Conservation (phyloP, 2,888 invertebrate species). For the Campaea margaritaria region DNA sequence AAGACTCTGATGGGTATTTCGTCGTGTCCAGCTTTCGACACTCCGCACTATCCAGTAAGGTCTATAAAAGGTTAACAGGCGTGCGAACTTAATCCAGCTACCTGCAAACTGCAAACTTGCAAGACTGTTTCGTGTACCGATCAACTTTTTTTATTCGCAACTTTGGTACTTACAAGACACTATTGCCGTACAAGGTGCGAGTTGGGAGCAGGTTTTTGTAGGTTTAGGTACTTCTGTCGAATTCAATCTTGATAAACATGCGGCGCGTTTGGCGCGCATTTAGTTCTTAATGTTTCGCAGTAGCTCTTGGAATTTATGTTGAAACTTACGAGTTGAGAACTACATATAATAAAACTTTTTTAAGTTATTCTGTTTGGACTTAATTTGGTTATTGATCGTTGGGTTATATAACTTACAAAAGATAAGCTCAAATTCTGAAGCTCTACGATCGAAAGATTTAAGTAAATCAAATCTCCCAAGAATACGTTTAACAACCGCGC, state of each 20-base stretch:
- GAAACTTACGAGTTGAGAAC: slow-evolving; percentile 38
- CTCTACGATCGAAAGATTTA: no score
- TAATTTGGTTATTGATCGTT: slow-evolving; percentile 33
- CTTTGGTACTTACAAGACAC: slow-evolving; percentile 70
- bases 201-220: slow-evolving; percentile 70
- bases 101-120: slow-evolving; percentile 66
- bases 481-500: no score
- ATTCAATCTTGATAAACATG: slow-evolving; percentile 74
- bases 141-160: slow-evolving; percentile 73
- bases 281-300: slow-evolving; percentile 52
- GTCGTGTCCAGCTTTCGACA: slow-evolving; percentile 67
- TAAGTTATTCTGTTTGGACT: slow-evolving; percentile 15
- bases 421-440: not conserved
- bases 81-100: slow-evolving; percentile 72
- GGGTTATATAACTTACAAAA: slow-evolving; percentile 3
- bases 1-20: slow-evolving; percentile 33
- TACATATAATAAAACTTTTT: slow-evolving; percentile 33
- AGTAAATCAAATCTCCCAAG: no score
- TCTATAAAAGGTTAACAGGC: slow-evolving; percentile 67
- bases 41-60: slow-evolving; percentile 52
- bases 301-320: slow-evolving; percentile 47
- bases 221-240: slow-evolving; percentile 53
- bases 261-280: slow-evolving; percentile 68
- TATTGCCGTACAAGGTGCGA: slow-evolving; percentile 67
- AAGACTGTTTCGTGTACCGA: slow-evolving; percentile 73